phyloP scores from a whole-genome alignment of 2,888 invertebrate genomes.

The Eupithecia inturbata region DNA sequence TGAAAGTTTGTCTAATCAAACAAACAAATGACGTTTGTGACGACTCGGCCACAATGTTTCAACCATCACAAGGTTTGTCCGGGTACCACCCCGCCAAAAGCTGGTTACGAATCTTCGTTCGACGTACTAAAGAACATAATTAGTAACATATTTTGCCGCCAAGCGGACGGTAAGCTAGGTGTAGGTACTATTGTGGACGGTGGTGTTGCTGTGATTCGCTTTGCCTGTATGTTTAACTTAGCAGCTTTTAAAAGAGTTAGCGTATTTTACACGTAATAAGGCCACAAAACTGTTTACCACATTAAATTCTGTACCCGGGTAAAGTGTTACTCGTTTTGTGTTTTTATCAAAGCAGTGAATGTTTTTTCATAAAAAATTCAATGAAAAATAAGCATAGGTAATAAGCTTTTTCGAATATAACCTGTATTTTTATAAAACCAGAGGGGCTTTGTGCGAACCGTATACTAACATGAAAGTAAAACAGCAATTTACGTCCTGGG shows the following conservation, averaged over 20 bases:
- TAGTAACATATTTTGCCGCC: neutral
- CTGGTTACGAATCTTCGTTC: neutral
- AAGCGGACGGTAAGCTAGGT: no score
- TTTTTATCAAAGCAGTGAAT: constrained; percentile 1
- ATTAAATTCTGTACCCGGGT: neutral
- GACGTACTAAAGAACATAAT: neutral
- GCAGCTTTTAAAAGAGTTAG: neutral
- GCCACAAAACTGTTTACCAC: constrained; percentile 1
- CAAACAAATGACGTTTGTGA: no score
- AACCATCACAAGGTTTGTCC: no score
- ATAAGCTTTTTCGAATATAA: neutral
- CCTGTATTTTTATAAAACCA: neutral
- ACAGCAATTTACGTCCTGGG: neutral
- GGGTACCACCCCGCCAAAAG: no score
- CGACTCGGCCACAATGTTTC: no score
- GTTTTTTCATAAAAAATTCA: neutral
- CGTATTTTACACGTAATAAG: neutral
- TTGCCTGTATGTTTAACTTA: neutral
- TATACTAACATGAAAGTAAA: neutral
- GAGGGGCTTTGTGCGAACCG: neutral
- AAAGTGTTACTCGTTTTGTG: neutral
- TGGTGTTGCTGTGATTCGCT: neutral
- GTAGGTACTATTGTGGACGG: neutral
- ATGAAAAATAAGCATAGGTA: neutral
- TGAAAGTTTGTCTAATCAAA: no score